Evolutionary conservation across 2,888 invertebrate genomes (phyloP).

Genomic region (Harpagoxenus sublaevis): DNA sequence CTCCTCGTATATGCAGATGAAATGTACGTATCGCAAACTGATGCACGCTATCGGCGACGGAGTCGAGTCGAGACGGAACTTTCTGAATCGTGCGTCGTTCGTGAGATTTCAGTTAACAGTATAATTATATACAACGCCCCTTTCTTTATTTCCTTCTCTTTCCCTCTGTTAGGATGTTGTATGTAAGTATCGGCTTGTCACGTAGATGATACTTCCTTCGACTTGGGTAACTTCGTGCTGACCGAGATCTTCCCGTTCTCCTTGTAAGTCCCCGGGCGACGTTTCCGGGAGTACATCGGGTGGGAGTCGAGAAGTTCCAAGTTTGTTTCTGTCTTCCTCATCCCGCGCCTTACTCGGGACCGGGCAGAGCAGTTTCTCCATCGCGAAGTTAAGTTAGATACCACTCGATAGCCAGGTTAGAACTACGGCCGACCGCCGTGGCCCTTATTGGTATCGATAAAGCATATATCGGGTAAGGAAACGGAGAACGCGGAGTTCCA

Average conservation of each 20-base stretch:
- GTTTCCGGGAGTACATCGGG: slow-evolving; percentile 63
- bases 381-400: slow-evolving; percentile 63
- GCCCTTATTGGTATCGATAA: slow-evolving; percentile 82
- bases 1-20: not conserved
- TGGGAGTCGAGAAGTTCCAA: slow-evolving; percentile 64
- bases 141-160: not conserved
- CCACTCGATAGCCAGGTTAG: slow-evolving; percentile 67
- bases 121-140: slow-evolving; percentile 8
- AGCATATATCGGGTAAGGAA: slow-evolving; percentile 65
- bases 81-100: not conserved
- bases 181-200: slow-evolving; percentile 66
- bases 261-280: slow-evolving; percentile 68
- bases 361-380: slow-evolving; percentile 25
- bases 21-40: not conserved
- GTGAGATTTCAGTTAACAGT: not conserved
- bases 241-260: slow-evolving; percentile 62
- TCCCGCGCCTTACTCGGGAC: slow-evolving; percentile 4
- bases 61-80: slow-evolving; percentile 11
- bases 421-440: slow-evolving; percentile 63
- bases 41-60: not conserved
- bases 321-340: slow-evolving; percentile 53
- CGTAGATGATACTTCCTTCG: slow-evolving; percentile 65
- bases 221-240: slow-evolving; percentile 67
- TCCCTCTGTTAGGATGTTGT: not conserved
- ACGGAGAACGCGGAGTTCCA: slow-evolving; percentile 31